Evolutionary conservation across 2,888 invertebrate genomes (phyloP), one percentile per base, ranked within the genome.

Genomic region (Sycophila texana): DNA sequence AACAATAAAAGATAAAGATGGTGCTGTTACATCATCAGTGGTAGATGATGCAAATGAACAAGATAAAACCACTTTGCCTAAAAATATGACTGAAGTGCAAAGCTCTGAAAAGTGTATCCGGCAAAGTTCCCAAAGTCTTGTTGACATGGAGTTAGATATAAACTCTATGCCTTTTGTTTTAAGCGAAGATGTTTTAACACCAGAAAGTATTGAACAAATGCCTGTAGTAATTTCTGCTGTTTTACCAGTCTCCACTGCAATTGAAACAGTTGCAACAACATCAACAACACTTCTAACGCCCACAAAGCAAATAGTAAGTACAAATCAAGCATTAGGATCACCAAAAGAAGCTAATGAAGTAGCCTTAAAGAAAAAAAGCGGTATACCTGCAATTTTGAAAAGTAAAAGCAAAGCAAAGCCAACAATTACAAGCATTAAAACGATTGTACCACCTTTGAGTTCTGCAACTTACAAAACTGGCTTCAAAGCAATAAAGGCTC

Each of bases 131-230:
- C 85, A 87, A 20, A 87, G 86, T 71, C 55, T 89, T 13, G 87
- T 86, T 16, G 89, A 89, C 16, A 89, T 90, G 86, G 90, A 90
- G 55, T 93, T 95, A 83, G 95, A 95, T 87, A 95, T 95, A 53
- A 94, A 94, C 88, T 94, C 94, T 1, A 95, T 95, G 94, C 95
- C 95, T 1, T 94, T 95, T 81, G 94, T 95, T 4, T 88, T 95
- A 60, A 94, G 94, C 51, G 95, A 95, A 83, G 95, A 95, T 84
- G 92, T 94, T 58, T 89, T 95, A 78, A 94, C 94, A 0, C 92
- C 94, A 0, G 94, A 94, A 86, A 94, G 90, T 84, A 93, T 94
- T 72, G 94, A 94, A 84, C 94, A 94, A 86, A 93, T 94, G 92
- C 94, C 94, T 0, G 92, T 94, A 51, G 92, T 94, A 0, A 89